Conservation (phyloP, 2,888 invertebrate species). For the Sarcophaga variegata region DNA sequence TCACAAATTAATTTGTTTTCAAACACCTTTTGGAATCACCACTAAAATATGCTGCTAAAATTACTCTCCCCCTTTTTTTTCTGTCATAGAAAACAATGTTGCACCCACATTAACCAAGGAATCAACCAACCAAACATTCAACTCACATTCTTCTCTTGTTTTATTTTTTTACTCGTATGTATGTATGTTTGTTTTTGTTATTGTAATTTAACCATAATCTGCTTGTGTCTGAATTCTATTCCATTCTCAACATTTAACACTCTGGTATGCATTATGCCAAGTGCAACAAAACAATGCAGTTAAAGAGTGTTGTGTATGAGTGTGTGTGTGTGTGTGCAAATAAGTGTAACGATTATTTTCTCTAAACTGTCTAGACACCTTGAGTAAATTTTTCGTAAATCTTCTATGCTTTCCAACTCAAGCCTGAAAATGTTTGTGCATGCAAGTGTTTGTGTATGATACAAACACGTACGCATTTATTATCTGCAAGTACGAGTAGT, state of each 20-base stretch:
- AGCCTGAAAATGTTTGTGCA: neutral
- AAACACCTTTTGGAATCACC: constrained; percentile 7
- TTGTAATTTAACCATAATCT: constrained; percentile 62
- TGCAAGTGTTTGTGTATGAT: no score
- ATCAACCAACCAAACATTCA: no score
- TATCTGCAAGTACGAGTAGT: no score
- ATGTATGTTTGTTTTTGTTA: constrained; percentile 24
- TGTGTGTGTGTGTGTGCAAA: neutral
- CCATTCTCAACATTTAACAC: neutral
- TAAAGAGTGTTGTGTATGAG: neutral
- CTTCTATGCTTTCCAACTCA: neutral
- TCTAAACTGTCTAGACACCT: constrained; percentile 70
- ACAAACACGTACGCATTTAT: no score
- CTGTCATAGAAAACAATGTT: no score
- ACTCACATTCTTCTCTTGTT: neutral
- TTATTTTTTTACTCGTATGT: neutral
- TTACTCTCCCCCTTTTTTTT: neutral
- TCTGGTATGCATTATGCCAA: neutral
- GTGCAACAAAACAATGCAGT: no score
- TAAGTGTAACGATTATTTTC: constrained; percentile 59
- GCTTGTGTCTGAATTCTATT: constrained; percentile 48
- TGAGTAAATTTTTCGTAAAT: constrained; percentile 46
- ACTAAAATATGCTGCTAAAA: neutral
- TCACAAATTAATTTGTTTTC: neutral
- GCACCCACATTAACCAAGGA: no score